Base-by-base conservation (phyloP, 2,888 invertebrate species). In the Drosophila tanythrix region DNA sequence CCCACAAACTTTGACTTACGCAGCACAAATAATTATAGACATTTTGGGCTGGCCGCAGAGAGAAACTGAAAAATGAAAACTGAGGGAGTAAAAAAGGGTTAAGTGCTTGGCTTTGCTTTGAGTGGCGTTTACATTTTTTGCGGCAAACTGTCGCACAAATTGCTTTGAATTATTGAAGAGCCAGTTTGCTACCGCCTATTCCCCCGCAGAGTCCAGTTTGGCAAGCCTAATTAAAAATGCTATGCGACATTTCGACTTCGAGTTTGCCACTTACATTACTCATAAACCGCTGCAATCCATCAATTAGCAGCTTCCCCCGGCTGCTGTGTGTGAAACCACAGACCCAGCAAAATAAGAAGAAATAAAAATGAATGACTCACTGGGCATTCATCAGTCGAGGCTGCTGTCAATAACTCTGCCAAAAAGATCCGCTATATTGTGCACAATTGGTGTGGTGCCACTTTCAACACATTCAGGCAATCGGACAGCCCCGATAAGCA, bases 1-100 rank as follows among this genome's bases (percentile, higher is more conserved):
- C 71, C 70, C 59, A 71, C 82, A 74, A 82, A 88, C 87, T 86
- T 89, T 81, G 83, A 88, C 88, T 89, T 88, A 84, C 86, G 76
- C 80, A 82, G 77, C 79, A 79, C 83, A 89, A 90, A 89, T 90
- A 89, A 90, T 90, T 90, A 88, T 86, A 81, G 82, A 87, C 79
- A 81, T 89, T 84, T 82, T 25, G 40, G 40, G 36, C 56, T 63
- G 61, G 48, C 61, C 61, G 70, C 64, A 56, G 60, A 60, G 40
- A 57, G 35, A 43, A 50, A 43, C 53, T 18, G 27, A 59, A 29
- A 29, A 51, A 31, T n/a, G 6, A n/a, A 29, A 50, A 56, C 51
- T n/a, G 25, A 60, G 29, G 18, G 36, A 21, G 27, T 36, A 15
- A 56, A 53, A 86, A 86, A 88, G 87, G 87, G 89, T 88, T 86